Conservation (phyloP, 1,140 invertebrate genomes). For the Venturia canescens region DNA sequence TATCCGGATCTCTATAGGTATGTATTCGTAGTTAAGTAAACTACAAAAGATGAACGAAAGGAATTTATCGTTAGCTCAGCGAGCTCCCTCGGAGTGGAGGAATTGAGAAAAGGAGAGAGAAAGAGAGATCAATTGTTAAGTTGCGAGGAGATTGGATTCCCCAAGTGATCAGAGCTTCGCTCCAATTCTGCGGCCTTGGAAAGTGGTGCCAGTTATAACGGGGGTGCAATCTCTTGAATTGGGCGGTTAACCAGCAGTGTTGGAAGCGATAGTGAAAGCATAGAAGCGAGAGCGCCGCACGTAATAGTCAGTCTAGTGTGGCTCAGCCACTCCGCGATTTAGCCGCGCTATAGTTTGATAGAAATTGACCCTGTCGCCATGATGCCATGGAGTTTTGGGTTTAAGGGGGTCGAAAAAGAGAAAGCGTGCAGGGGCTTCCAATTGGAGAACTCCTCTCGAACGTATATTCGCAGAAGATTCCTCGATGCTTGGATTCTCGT, state of each 20-base stretch:
- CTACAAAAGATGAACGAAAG: background rate
- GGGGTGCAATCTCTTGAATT: background rate
- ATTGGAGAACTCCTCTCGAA: conserved; percentile 21
- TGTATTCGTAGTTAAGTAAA: background rate
- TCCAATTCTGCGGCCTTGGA: background rate
- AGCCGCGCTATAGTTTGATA: background rate
- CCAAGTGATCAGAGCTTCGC: conserved; percentile 15
- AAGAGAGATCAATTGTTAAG: conserved; percentile 13
- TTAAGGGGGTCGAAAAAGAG: conserved; percentile 19
- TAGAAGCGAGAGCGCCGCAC: background rate
- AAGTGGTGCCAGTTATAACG: conserved; percentile 32
- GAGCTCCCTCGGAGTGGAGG: background rate
- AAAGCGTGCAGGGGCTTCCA: conserved; percentile 4
- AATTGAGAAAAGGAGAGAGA: background rate
- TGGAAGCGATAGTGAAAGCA: conserved; percentile 12
- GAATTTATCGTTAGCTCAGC: background rate
- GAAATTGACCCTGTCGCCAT: conserved; percentile 37
- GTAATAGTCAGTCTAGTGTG: conserved; percentile 32
- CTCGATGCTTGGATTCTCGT: background rate
- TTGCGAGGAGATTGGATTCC: conserved; percentile 9
- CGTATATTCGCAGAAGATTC: conserved; percentile 9
- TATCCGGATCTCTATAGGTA: background rate
- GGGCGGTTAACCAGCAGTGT: conserved; percentile 18
- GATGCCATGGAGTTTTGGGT: background rate
- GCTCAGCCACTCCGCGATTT: conserved; percentile 24